These are phyloP conservation scores for Accipiter cooperii DNA, from an alignment of 2,113 vertebrate genomes.

Conservation along the genomic window DNA sequence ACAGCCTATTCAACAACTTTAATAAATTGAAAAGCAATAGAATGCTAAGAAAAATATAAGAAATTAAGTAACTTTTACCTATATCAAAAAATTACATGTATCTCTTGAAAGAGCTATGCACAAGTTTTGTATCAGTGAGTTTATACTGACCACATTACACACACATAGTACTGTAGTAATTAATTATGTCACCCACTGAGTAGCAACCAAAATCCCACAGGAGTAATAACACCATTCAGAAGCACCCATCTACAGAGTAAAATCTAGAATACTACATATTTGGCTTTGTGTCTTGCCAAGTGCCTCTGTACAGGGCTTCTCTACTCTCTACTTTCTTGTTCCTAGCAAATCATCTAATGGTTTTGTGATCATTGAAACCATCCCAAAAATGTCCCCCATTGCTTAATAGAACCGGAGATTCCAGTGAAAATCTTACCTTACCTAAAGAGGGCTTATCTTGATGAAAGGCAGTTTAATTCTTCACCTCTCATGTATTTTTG, in stretches of 20 bases:
- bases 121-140: not conserved
- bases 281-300: not conserved
- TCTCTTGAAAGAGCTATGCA: not conserved
- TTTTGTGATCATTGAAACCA: not conserved
- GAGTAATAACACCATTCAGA: not conserved
- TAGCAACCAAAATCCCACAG: not conserved
- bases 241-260: not conserved
- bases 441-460: not conserved
- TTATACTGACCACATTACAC: not conserved
- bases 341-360: not conserved
- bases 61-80: not conserved
- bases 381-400: not conserved
- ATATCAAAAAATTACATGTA: not conserved
- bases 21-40: not conserved
- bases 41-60: not conserved
- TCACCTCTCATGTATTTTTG: not conserved
- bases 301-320: not conserved
- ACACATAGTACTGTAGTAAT: not conserved
- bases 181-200: not conserved
- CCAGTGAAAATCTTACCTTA: not conserved
- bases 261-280: not conserved
- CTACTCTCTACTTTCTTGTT: not conserved
- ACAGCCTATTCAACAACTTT: not conserved
- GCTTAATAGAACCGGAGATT: not conserved
- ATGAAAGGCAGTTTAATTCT: not conserved